Evolutionary conservation across 2,113 vertebrate genomes (phyloP), one percentile per base, ranked within the genome.

Genomic region (Thalassoma bifasciatum): DNA sequence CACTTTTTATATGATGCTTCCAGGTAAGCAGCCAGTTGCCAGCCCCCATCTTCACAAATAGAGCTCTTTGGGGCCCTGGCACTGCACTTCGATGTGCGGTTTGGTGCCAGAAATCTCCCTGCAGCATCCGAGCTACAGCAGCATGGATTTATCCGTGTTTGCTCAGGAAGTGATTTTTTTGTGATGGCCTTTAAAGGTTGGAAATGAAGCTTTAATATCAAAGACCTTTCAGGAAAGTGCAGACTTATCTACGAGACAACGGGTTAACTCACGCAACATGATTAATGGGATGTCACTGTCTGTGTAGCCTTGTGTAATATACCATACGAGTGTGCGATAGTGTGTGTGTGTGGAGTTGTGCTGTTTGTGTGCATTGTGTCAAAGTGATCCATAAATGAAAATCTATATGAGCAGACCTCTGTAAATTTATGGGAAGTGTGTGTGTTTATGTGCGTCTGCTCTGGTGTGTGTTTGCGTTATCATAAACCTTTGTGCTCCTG

Each of bases 351-450:
- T 19, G 8, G 44, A 38, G 10, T 57, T 49, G 46, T 8, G n/a
- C 40, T 30, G 22, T 40, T 26, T 30, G 61, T 11, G 23, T 34
- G n/a, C n/a, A n/a, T n/a, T n/a, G 40, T 34, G 42, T 34, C 11
- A 9, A 64, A 80, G 10, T 26, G 24, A 66, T 65, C 22, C 24
- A 73, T 89, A 74, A 89, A 82, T 79, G 71, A 81, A 85, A 76
- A 79, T 62, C 65, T 63, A 46, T 10, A 22, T 14, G 1, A 46
- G 44, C 5, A 19, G 44, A 19, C 44, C 14, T 17, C 44, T 40
- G 24, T 54, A 26, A n/a, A 83, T 51, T 57, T 5, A 52, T 17
- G 26, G 16, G 17, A 14, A 50, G 62, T 60, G 34, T 59, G n/a
- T n/a, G 12, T 24, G 14, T 64, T 11, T 64, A 4, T 66, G 44